Percentiles rank a stretch among this genome's conserved stretches.
phyloP scores from a whole-genome alignment of 2,888 invertebrate genomes.

The Ennomos fuscantarius region DNA sequence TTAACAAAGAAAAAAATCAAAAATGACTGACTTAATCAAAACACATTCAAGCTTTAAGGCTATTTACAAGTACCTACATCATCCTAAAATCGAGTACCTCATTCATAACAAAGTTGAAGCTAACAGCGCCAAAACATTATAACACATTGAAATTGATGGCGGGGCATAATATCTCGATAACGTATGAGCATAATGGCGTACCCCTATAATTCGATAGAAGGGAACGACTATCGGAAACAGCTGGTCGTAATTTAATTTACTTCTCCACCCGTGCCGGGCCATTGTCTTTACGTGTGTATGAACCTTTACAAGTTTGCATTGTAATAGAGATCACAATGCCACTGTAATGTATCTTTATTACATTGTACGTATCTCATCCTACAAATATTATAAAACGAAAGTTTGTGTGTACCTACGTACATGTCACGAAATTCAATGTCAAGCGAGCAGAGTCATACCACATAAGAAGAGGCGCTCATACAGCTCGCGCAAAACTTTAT shows the following conservation, averaged over 20 bases:
- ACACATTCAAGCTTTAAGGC: too few species aligned
- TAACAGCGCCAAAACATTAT: slow-evolving; percentile 21
- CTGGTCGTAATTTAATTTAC: slow-evolving; percentile 28
- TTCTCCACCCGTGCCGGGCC: slow-evolving; percentile 14
- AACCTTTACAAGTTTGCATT: slow-evolving; percentile 15
- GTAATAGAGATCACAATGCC: slow-evolving; percentile 18
- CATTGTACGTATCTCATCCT: too few species aligned
- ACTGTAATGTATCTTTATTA: neutral
- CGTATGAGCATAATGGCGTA: slow-evolving; percentile 21
- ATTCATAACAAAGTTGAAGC: slow-evolving; percentile 22
- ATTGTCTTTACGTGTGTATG: slow-evolving; percentile 21
- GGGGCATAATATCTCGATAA: slow-evolving; percentile 26
- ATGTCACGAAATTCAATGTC: too few species aligned
- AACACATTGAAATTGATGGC: slow-evolving; percentile 24
- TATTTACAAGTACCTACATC: neutral
- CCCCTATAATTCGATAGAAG: slow-evolving; percentile 30
- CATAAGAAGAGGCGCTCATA: too few species aligned
- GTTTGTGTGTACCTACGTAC: too few species aligned
- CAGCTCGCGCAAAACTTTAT: too few species aligned
- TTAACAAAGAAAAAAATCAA: too few species aligned
- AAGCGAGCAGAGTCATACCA: too few species aligned
- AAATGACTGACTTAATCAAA: too few species aligned
- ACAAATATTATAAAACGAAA: too few species aligned
- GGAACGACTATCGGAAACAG: slow-evolving; percentile 29
- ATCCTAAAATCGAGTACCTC: slow-evolving; percentile 1